Percentiles rank a stretch among this genome's conserved stretches.
Evolutionary conservation across 2,797 vertebrate species (phyloP).

Genomic region (Crocodylus rhombifer): DNA sequence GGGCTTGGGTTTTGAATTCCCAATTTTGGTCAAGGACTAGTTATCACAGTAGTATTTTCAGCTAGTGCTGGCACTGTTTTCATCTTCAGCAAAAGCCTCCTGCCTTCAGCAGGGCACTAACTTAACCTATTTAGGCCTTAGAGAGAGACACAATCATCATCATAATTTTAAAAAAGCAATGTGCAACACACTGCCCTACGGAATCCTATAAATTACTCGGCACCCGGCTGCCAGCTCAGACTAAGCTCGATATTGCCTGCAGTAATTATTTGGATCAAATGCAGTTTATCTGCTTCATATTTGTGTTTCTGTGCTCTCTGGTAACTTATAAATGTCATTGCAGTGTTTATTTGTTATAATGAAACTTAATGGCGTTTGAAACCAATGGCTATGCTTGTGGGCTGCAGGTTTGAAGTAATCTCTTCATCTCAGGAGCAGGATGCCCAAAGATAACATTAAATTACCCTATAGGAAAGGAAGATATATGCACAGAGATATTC

Average conservation of each 20-base stretch:
- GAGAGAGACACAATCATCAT: slow-evolving; percentile 74
- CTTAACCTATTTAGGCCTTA: slow-evolving; percentile 67
- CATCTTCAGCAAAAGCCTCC: slow-evolving; percentile 21
- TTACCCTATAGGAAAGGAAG: slow-evolving; percentile 72
- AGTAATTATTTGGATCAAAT: slow-evolving; percentile 87
- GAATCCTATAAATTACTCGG: slow-evolving; percentile 82
- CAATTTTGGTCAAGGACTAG: not conserved
- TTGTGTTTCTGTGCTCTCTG: slow-evolving; percentile 82
- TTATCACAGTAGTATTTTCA: not conserved
- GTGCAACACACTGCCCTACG: slow-evolving; percentile 71
- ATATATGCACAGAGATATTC: slow-evolving; percentile 61
- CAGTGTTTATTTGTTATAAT: slow-evolving; percentile 85
- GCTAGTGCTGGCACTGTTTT: not conserved
- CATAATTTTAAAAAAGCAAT: slow-evolving; percentile 62
- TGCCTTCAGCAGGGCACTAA: slow-evolving; percentile 7
- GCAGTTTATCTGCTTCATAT: slow-evolving; percentile 85
- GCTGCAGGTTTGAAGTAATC: slow-evolving; percentile 80
- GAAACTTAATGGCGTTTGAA: slow-evolving; percentile 84
- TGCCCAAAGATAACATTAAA: slow-evolving; percentile 76
- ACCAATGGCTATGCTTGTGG: slow-evolving; percentile 73
- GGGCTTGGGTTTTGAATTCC: not conserved
- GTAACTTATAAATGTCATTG: slow-evolving; percentile 87
- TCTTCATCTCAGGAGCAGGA: slow-evolving; percentile 80
- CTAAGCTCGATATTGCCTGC: slow-evolving; percentile 83
- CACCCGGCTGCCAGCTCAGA: slow-evolving; percentile 81